These are phyloP conservation scores for Drusus annulatus DNA, from an alignment of 1,140 invertebrate species.

Conservation along the genomic window DNA sequence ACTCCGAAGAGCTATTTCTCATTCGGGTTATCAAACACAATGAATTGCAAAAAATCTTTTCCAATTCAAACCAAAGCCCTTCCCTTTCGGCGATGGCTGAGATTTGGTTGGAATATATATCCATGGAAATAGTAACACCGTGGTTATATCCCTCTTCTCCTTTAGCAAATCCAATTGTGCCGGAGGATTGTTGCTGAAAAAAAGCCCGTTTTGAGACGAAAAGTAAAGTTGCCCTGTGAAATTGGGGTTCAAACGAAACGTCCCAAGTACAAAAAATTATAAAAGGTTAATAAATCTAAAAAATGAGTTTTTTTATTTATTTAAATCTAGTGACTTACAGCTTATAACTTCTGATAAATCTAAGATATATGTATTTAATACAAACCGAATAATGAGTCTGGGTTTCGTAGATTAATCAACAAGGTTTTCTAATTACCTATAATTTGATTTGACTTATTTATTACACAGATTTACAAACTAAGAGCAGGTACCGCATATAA, in stretches of 20 bases:
- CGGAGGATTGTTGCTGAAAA: conserved; percentile 37
- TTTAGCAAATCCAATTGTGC: conserved; percentile 57
- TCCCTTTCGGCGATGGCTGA: conserved; percentile 46
- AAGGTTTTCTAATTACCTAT: too few relatives aligned
- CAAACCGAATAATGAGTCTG: too few relatives aligned
- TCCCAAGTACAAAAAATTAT: not conserved
- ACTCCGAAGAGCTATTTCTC: conserved; percentile 50
- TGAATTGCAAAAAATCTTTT: conserved; percentile 60
- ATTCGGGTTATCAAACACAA: conserved; percentile 60
- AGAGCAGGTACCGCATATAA: too few relatives aligned
- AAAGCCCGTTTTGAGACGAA: conserved; percentile 34
- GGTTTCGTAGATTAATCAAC: too few relatives aligned
- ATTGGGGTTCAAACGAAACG: not conserved
- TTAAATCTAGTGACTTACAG: too few relatives aligned
- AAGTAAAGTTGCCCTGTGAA: conserved; percentile 7
- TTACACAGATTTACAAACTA: too few relatives aligned
- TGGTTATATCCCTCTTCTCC: conserved; percentile 3
- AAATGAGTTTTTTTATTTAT: too few relatives aligned
- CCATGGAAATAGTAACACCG: conserved; percentile 6
- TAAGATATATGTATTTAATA: too few relatives aligned
- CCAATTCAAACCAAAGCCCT: conserved; percentile 51
- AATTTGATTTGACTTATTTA: too few relatives aligned
- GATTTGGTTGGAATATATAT: conserved; percentile 51
- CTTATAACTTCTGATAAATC: too few relatives aligned
- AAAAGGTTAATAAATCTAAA: too few relatives aligned